Conservation (phyloP, 23 tunicate species). For the Botrylloides violaceus region DNA sequence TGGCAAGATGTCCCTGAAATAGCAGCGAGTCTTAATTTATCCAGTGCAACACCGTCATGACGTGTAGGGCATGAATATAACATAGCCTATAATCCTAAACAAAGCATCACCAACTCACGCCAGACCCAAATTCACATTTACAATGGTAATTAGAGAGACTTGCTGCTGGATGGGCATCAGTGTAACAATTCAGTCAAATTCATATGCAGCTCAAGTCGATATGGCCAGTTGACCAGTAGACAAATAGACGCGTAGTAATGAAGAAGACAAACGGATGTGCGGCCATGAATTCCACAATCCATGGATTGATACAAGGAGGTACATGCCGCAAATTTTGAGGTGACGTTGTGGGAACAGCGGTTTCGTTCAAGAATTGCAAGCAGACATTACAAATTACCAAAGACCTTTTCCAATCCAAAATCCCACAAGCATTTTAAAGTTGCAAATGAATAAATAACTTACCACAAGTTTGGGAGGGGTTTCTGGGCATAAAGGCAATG, state of each 20-base stretch:
- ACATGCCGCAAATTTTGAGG: not conserved
- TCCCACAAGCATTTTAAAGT: not conserved
- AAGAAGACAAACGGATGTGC: not conserved
- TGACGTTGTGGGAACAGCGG: not conserved
- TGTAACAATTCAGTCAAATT: too few relatives aligned
- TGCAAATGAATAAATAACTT: not conserved
- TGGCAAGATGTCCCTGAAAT: conserved; percentile 47
- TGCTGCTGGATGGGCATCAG: too few relatives aligned
- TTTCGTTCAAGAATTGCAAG: too few relatives aligned
- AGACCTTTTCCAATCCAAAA: not conserved
- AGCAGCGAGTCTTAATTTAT: too few relatives aligned
- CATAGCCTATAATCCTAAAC: too few relatives aligned
- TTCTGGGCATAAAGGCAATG: conserved; percentile 53
- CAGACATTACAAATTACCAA: too few relatives aligned
- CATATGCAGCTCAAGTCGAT: too few relatives aligned
- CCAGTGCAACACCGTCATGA: too few relatives aligned
- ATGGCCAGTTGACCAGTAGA: not conserved
- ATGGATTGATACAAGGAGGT: not conserved
- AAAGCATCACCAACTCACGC: too few relatives aligned
- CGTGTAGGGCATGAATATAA: too few relatives aligned
- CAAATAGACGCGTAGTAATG: not conserved
- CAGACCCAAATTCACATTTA: too few relatives aligned
- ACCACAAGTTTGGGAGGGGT: conserved; percentile 56
- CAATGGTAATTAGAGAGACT: too few relatives aligned
- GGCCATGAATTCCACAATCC: not conserved